Conservation (phyloP, 2,888 invertebrate genomes). For the Galerucella calmariensis region DNA sequence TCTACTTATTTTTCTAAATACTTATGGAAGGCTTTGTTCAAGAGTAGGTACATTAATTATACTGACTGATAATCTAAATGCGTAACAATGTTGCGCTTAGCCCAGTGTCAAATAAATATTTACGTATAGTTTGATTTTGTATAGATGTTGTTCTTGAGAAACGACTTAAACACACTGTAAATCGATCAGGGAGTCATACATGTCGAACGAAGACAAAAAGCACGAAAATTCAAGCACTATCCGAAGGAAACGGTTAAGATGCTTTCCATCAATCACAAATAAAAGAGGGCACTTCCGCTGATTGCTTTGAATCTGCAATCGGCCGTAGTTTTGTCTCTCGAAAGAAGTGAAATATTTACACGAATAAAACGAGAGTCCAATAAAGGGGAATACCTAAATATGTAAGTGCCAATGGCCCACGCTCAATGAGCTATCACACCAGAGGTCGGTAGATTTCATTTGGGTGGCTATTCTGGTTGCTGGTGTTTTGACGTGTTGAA, state of each 20-base stretch:
- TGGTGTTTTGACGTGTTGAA: conserved; percentile 79
- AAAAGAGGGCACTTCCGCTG: conserved; percentile 53
- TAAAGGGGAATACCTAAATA: conserved; percentile 69
- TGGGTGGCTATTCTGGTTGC: conserved; percentile 84
- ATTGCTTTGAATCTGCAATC: conserved; percentile 36
- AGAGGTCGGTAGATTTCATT: conserved; percentile 79
- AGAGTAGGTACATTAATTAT: not conserved
- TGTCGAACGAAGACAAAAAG: conserved; percentile 39
- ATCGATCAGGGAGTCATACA: conserved; percentile 1
- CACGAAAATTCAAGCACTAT: conserved; percentile 49
- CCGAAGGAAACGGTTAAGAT: conserved; percentile 28
- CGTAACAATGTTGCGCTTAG: no score
- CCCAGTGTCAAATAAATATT: not conserved
- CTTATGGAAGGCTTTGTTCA: not conserved
- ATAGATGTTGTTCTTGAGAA: not conserved
- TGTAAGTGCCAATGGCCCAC: conserved; percentile 75
- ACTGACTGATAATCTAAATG: not conserved
- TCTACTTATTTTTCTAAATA: not conserved
- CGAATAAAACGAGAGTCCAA: conserved; percentile 64
- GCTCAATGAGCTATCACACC: conserved; percentile 81
- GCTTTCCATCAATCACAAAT: conserved; percentile 45
- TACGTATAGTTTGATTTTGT: not conserved
- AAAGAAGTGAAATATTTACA: conserved; percentile 58
- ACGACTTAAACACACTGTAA: conserved; percentile 11
- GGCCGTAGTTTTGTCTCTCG: conserved; percentile 32